Evolutionary conservation across 2,797 vertebrate species (phyloP), one percentile per base, ranked within the genome.

Genomic region (Enteromius paludinosus): DNA sequence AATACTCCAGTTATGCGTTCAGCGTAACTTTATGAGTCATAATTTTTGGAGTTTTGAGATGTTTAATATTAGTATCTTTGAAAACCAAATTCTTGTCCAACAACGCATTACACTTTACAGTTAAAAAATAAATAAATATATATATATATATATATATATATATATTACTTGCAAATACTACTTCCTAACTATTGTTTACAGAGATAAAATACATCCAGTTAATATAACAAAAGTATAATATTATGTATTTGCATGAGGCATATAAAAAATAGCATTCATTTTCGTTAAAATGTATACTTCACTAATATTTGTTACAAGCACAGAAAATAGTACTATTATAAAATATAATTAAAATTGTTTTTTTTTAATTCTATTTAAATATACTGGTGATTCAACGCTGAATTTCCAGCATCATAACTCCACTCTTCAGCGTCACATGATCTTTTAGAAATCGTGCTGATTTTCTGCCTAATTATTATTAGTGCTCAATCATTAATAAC

Each of bases 1-100:
- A 83, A 88, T 80, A 79, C 71, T 74, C 12, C 56, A 72, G 88
- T 87, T 83, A 78, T 65, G 49, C 65, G 85, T 87, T 79, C 79
- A 83, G 82, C 83, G 83, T 80, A 77, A 88, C 86, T 76, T 83
- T 84, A 14, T 30, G 59, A 73, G 72, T 84, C 59, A 70, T 35
- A 33, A 9, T 80, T 54, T 54, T 20, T 59, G 17, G 59, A 20
- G 79, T 64, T 77, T 45, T 23, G 17, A 81, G 62, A 79, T 70
- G 74, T 87, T 68, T 88, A 64, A 81, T 81, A 66, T 83, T 64
- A 68, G 45, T 87, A 62, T 72, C 38, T 72, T 14, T 68, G 65
- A 54, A 71, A 79, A 77, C 33, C 35, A 49, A 62, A 61, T 68
- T 68, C 14, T 68, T 38, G 49, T 25, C 45, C 18, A 18, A 17